Percentiles rank a stretch among this genome's conserved stretches.
These are phyloP conservation scores for Hozukius guyotensis DNA, from an alignment of 2,797 vertebrate species.

Conservation along the genomic window DNA sequence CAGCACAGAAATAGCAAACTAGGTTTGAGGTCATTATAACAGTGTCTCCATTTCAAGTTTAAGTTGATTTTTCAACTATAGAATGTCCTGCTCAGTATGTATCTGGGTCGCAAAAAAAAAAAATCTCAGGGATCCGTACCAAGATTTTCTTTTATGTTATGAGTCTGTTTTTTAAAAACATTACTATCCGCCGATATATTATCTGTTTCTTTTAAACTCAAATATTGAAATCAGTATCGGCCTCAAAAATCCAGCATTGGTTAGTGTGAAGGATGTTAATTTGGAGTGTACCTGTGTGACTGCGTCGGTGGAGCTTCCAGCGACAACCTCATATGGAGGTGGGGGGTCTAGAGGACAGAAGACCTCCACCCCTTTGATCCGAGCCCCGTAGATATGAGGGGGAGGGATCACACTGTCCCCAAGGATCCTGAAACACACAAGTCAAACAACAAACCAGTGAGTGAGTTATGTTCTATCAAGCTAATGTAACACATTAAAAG, in stretches of 20 bases:
- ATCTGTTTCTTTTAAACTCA: not conserved
- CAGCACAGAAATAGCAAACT: too few relatives aligned
- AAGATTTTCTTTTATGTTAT: not conserved
- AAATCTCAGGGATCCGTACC: not conserved
- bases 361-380: constrained; percentile 85
- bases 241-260: not conserved
- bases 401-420: constrained; percentile 83
- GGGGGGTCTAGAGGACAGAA: constrained; percentile 87
- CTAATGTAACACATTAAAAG: not conserved
- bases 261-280: not conserved
- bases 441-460: not conserved
- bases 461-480: not conserved
- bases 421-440: constrained; percentile 74
- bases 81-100: not conserved
- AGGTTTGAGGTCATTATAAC: not conserved
- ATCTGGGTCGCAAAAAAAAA: not conserved
- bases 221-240: not conserved
- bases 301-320: constrained; percentile 51
- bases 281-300: constrained; percentile 72
- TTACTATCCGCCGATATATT: not conserved
- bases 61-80: not conserved
- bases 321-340: constrained; percentile 85
- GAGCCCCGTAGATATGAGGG: constrained; percentile 81
- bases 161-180: not conserved
- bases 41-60: not conserved